Evolutionary conservation across 1,140 invertebrate species (phyloP).

Genomic region (Battus philenor): DNA sequence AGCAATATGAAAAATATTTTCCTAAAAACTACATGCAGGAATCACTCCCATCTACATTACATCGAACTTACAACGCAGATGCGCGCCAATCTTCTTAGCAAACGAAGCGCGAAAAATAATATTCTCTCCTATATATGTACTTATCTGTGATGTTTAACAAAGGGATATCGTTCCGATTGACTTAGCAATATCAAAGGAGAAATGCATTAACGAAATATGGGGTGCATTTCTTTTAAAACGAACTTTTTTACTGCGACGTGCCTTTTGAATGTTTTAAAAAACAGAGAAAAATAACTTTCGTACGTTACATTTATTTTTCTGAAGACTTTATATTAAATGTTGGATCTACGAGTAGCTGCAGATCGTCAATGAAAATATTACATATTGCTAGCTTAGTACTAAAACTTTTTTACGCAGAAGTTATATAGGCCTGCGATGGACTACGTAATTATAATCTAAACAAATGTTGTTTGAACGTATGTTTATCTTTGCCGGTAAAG

Average conservation of each 20-base stretch:
- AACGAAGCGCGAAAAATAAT: slow-evolving; percentile 48
- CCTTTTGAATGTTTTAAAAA: slow-evolving; percentile 5
- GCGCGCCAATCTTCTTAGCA: slow-evolving; percentile 41
- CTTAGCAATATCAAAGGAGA: slow-evolving; percentile 36
- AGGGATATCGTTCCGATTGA: slow-evolving; percentile 47
- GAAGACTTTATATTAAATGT: no score
- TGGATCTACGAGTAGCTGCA: no score
- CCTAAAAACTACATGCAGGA: neutral
- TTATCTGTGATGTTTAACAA: slow-evolving; percentile 37
- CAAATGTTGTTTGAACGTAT: no score
- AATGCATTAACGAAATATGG: slow-evolving; percentile 15
- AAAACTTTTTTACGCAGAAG: no score
- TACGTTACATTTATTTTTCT: no score
- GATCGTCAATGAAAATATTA: no score
- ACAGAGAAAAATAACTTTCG: no score
- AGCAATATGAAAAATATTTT: no score
- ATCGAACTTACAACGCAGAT: slow-evolving; percentile 21
- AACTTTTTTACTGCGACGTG: neutral
- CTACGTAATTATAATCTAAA: no score
- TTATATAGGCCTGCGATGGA: no score
- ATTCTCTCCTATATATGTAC: slow-evolving; percentile 26
- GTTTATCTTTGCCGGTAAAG: no score
- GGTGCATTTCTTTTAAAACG: slow-evolving; percentile 10
- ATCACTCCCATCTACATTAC: slow-evolving; percentile 4
- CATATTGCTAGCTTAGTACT: no score